phyloP scores from a whole-genome alignment of 2,113 vertebrate species.

The Microcebus ravelobensis region DNA sequence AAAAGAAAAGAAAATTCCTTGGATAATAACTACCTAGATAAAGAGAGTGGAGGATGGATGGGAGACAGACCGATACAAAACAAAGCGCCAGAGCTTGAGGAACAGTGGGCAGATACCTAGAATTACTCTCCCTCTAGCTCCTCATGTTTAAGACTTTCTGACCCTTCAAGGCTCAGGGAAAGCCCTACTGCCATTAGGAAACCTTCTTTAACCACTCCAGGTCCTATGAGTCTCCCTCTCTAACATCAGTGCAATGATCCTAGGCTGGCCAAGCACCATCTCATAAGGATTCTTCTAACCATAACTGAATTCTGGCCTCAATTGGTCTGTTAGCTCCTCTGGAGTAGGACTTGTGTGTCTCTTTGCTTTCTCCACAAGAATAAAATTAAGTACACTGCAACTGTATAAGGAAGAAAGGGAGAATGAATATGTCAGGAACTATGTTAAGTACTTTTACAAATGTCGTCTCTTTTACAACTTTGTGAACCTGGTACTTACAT shows the following conservation, averaged over 20 bases:
- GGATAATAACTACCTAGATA: not conserved
- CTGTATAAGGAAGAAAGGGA: not conserved
- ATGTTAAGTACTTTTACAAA: not conserved
- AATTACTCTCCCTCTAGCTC: not conserved
- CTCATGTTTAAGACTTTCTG: not conserved
- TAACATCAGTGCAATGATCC: not conserved
- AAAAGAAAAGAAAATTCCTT: not conserved
- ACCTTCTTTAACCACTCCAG: not conserved
- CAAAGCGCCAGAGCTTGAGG: not conserved
- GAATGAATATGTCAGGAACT: not conserved
- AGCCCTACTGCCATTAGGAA: not conserved
- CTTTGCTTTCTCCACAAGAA: not conserved
- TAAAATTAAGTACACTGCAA: not conserved
- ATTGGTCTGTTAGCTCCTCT: not conserved
- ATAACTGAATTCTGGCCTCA: not conserved
- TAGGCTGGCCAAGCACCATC: not conserved
- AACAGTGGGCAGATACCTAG: not conserved
- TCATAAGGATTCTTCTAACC: not conserved
- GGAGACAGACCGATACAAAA: not conserved
- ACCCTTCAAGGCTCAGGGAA: not conserved
- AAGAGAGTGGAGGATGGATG: not conserved
- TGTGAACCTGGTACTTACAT: not conserved
- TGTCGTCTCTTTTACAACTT: slow-evolving; percentile 6
- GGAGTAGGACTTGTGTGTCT: not conserved
- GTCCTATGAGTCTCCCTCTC: not conserved